Conservation (phyloP, 2,888 invertebrate genomes). For the Escarpia spicata region DNA sequence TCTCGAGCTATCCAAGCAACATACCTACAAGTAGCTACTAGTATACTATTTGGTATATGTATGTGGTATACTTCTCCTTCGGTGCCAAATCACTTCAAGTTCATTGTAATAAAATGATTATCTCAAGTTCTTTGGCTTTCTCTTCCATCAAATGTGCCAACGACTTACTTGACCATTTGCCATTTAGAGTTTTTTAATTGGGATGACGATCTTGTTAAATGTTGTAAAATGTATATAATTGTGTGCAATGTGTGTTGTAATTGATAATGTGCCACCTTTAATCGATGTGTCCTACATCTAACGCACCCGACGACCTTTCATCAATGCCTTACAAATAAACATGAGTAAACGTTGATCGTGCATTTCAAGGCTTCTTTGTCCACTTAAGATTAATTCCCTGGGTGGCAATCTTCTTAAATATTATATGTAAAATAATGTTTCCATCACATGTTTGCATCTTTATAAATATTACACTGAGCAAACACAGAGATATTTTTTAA, state of each 20-base stretch:
- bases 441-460: neutral
- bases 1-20: neutral
- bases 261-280: neutral
- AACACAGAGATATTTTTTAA: too few relatives aligned
- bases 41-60: too few relatives aligned
- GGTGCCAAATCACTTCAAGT: too few relatives aligned
- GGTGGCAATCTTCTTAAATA: too few relatives aligned
- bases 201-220: neutral
- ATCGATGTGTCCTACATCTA: too few relatives aligned
- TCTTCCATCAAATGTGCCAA: neutral
- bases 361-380: too few relatives aligned
- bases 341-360: neutral
- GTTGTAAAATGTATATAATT: neutral
- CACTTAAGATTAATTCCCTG: too few relatives aligned
- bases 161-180: neutral
- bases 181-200: neutral
- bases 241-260: neutral
- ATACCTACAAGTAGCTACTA: too few relatives aligned
- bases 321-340: neutral
- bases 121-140: neutral
- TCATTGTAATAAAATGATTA: neutral
- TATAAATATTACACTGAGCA: too few relatives aligned
- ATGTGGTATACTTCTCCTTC: too few relatives aligned
- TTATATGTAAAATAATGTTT: neutral
- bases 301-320: neutral